Percentiles rank a stretch among this genome's conserved stretches.
Evolutionary conservation across 2,113 vertebrate species (phyloP).

Genomic region (Brachyhypopomus gauderio): DNA sequence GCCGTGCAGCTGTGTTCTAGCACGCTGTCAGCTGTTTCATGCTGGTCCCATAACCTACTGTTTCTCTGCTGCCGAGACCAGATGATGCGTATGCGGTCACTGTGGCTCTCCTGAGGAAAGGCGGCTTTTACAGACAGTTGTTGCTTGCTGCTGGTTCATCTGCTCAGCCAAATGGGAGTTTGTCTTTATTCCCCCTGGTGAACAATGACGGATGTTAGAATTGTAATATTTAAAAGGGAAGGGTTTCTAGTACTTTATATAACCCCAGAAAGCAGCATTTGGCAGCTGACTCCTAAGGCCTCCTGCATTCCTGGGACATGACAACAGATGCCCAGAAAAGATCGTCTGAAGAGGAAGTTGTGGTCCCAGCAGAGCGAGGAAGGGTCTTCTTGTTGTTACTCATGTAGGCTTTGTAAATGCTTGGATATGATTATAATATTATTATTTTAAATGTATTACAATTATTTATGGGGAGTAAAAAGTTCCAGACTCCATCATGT

Average conservation of each 20-base stretch:
- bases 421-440: no score
- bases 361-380: conserved; percentile 30
- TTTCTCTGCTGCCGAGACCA: conserved; percentile 51
- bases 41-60: conserved; percentile 5
- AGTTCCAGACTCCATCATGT: no score
- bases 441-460: no score
- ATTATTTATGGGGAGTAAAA: no score
- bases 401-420: background rate
- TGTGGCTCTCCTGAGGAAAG: conserved; percentile 54
- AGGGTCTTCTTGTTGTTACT: background rate
- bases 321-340: conserved; percentile 32
- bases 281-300: conserved; percentile 61
- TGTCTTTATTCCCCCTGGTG: conserved; percentile 50
- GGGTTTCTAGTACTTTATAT: conserved; percentile 68
- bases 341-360: conserved; percentile 28
- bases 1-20: background rate
- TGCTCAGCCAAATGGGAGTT: conserved; percentile 64
- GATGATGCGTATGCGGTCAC: conserved; percentile 51
- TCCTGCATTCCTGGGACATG: conserved; percentile 35
- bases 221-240: conserved; percentile 66
- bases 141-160: conserved; percentile 70
- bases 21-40: conserved; percentile 8
- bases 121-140: conserved; percentile 67
- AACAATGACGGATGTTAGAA: conserved; percentile 37
- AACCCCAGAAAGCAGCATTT: conserved; percentile 61